Base-by-base conservation (phyloP, 2,113 vertebrate genomes). In the Acrocephalus kingi region DNA sequence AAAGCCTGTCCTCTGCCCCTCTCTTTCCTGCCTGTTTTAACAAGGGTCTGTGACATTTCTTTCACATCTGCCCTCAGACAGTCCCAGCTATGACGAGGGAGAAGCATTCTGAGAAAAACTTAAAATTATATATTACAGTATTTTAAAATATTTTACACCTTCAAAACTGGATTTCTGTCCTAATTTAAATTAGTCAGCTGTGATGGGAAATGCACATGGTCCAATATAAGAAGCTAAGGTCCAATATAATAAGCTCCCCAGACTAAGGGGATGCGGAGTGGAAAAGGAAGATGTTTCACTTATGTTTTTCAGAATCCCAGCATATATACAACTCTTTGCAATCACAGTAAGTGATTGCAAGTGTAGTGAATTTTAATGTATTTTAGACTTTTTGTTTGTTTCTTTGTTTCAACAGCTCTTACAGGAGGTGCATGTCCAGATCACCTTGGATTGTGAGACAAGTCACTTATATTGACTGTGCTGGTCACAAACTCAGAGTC, bases 381-480 rank as follows among this genome's bases (percentile, higher is more conserved):
- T 58, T 74, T 91, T 61, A 76, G 41, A 9, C 8, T 56, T 78
- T 48, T n/a, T 55, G 33, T 25, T 89, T 27, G 2, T 61, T 48
- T 78, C 1, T 33, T 69, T 82, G 41, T 68, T 87, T 76, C 67
- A 92, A 25, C 49, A 69, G 20, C 43, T 87, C 18, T 59, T 28
- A 49, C 11, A 22, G 33, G 35, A 89, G 33, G 51, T 51, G 16
- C 68, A 67, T 76, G 30, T 30, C 51, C 46, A 83, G 46, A 69
- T 61, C 31, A 48, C 15, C 33, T 64, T 28, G 35, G 17, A 28
- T 86, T 73, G 54, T 7, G 6, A 22, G n/a, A 5, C 24, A 79
- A 61, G 45, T 24, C 0, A 1, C 8, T 46, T 75, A 71, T 21
- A 87, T 80, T 84, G 61, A 48, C 17, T 0, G 0, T 30, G 35